phyloP scores from a whole-genome alignment of 2,113 vertebrate species.

The Platichthys stellatus region DNA sequence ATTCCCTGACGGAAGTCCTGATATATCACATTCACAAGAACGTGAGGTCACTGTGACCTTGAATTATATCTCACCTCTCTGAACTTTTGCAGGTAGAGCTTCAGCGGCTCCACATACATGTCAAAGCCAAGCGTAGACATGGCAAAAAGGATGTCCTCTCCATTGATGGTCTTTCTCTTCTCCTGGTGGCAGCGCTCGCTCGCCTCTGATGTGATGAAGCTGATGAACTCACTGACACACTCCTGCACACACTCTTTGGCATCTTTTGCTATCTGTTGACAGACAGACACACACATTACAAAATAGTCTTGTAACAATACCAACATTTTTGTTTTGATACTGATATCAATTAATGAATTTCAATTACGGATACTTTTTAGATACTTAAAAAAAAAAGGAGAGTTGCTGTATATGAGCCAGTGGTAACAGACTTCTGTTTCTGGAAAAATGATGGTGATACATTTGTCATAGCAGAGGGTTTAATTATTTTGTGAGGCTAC shows the following conservation, averaged over 20 bases:
- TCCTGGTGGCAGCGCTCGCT: slow-evolving; percentile 98
- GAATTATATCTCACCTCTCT: slow-evolving; percentile 87
- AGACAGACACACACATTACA: neutral
- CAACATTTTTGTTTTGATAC: too few species aligned
- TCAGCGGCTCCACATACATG: slow-evolving; percentile 98
- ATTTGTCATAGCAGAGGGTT: too few species aligned
- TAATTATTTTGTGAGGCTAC: too few species aligned
- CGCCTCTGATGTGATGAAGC: slow-evolving; percentile 98
- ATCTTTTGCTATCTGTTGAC: slow-evolving; percentile 94
- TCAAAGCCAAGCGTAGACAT: slow-evolving; percentile 99
- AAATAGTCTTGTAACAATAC: neutral
- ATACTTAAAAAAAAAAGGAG: too few species aligned
- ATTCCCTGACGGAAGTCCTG: too few species aligned
- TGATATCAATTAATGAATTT: too few species aligned
- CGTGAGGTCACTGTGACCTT: too few species aligned
- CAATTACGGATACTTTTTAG: too few species aligned
- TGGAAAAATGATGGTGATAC: too few species aligned
- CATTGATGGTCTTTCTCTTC: slow-evolving; percentile 99
- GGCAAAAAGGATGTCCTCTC: slow-evolving; percentile 98
- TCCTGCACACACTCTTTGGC: slow-evolving; percentile 99
- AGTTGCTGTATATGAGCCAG: too few species aligned
- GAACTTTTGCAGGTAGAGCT: slow-evolving; percentile 98
- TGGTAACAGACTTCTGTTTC: too few species aligned
- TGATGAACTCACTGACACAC: slow-evolving; percentile 99
- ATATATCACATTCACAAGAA: too few species aligned